A percentile compares a stretch with the other conserved stretches of the same genome.
These are phyloP conservation scores for Barnardius zonarius DNA, from an alignment of 2,113 vertebrate species.

Conservation along the genomic window DNA sequence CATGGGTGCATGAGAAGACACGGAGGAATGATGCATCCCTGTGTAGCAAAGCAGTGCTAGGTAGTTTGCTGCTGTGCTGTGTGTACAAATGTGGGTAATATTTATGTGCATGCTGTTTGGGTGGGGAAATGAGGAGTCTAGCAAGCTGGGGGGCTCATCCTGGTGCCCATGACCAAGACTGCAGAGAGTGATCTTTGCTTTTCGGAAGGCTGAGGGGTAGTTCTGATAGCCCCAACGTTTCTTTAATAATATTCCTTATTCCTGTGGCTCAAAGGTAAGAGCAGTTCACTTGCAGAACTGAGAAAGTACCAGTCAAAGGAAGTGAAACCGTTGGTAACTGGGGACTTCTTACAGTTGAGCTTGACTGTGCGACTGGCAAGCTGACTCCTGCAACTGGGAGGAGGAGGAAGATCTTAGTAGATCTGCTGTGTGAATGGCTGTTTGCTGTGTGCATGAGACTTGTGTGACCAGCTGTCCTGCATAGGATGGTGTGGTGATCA, in stretches of 20 bases:
- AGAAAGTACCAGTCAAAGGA: rapidly evolving
- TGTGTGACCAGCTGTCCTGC: background rate
- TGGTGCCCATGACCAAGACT: background rate
- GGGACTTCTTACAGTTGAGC: background rate
- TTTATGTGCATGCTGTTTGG: rapidly evolving
- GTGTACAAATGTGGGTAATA: background rate
- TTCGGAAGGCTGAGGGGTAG: background rate
- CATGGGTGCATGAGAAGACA: rapidly evolving
- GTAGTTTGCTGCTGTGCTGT: background rate
- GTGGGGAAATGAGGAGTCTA: background rate
- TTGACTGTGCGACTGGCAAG: background rate
- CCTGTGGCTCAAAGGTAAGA: background rate
- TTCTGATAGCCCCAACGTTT: background rate
- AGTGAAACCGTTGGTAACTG: background rate
- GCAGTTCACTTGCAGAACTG: background rate
- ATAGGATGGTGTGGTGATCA: background rate
- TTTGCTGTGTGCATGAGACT: background rate
- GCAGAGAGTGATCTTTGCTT: background rate
- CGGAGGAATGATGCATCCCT: background rate
- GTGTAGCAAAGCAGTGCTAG: background rate
- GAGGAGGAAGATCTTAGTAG: background rate
- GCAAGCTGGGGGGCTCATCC: background rate
- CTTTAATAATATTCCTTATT: background rate
- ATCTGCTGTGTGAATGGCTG: background rate
- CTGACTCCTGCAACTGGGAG: background rate